Evolutionary conservation across 1,140 invertebrate species (phyloP), one percentile per base, ranked within the genome.

Genomic region (Eufriesea mexicana): DNA sequence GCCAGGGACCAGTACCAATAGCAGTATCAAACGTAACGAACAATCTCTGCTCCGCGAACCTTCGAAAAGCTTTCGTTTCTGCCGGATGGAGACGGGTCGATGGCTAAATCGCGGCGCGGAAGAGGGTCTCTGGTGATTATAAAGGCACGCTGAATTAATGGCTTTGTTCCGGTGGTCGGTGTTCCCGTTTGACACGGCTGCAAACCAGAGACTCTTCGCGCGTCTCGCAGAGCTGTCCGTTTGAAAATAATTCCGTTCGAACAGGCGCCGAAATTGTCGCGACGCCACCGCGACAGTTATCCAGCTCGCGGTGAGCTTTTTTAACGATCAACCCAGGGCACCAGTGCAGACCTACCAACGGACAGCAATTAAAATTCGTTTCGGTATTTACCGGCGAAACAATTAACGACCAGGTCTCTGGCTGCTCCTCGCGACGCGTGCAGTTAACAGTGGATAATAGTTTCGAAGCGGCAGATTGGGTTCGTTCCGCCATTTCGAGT

Each of bases 291-390:
- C 45, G n/a, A 49, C 68, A 28, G 49, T 51, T 51, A 51, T 71
- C 28, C 68, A 28, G 25, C 49, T 51, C 25, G 12, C 47, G 9
- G 70, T 4, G n/a, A n/a, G 68, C 18, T 28, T 35, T 72, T 72
- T 72, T 72, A 71, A 72, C 70, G 49, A 72, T 42, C 28, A 35
- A 35, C 28, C 18, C 5, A 9, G 14, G 10, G 10, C 42, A 66
- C 45, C 5, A 12, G 68, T 2, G 68, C 18, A 54, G n/a, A 35
- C 16, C 70, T 35, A 35, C 1, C 49, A 20, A 72, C 49, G 20
- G 70, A 72, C 49, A 72, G 49, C 49, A 72, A 72, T 72, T 72
- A 72, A 72, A 72, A 72, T 72, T 72, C 70, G 70, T 54, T 71
- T 54, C 47, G 18, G 67, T 49, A 70, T 70, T 70, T 71, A 51